These are phyloP conservation scores for Villa cingulata DNA, from an alignment of 2,888 invertebrate genomes.

Conservation along the genomic window DNA sequence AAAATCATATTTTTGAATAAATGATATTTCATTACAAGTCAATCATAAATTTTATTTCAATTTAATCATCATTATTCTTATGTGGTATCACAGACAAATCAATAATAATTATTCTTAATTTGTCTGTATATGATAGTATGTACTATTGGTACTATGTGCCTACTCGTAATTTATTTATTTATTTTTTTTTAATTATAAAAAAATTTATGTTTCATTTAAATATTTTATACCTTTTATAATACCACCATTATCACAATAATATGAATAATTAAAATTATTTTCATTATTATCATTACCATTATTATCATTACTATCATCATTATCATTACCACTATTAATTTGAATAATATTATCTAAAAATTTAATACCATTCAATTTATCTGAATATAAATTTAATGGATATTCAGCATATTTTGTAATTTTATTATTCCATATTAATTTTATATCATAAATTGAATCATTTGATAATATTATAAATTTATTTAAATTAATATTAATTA, in stretches of 20 bases:
- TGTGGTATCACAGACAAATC: too few relatives aligned
- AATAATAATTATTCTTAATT: too few relatives aligned
- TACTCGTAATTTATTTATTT: too few relatives aligned
- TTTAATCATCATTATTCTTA: too few relatives aligned
- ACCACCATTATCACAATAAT: conserved; percentile 19
- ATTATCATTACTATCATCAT: background rate
- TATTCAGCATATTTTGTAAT: conserved; percentile 33
- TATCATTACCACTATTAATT: background rate
- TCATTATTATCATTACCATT: background rate
- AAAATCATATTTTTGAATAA: too few relatives aligned
- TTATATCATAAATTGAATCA: conserved; percentile 27
- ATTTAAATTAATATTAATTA: conserved; percentile 26
- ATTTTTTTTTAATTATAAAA: too few relatives aligned
- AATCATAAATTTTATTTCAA: too few relatives aligned
- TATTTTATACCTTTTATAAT: conserved; percentile 29
- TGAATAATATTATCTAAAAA: conserved; percentile 27
- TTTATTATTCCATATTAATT: conserved; percentile 26
- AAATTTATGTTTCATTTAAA: conserved; percentile 6
- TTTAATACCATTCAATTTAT: conserved; percentile 24
- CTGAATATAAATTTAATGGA: conserved; percentile 31
- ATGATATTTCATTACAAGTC: too few relatives aligned
- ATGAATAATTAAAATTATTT: too few relatives aligned
- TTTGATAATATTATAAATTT: conserved; percentile 27
- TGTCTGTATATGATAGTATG: too few relatives aligned
- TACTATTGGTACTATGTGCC: too few relatives aligned